A percentile compares a stretch with the other conserved stretches of the same genome.
Evolutionary conservation across 2,113 vertebrate genomes (phyloP).

Genomic region (Maccullochella peelii): DNA sequence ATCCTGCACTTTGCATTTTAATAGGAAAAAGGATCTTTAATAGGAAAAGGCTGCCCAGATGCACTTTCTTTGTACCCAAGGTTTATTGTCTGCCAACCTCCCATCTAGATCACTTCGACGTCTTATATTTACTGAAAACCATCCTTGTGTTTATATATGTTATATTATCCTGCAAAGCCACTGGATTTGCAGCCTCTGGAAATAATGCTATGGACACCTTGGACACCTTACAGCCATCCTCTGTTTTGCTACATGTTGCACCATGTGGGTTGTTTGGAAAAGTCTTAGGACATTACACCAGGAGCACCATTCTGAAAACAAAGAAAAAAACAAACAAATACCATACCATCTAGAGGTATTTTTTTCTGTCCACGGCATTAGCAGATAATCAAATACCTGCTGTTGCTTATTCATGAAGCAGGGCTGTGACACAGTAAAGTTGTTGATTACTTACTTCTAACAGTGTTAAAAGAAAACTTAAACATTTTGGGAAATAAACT

Average conservation of each 20-base stretch:
- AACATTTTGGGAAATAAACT: too few relatives aligned
- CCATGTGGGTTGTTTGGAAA: not conserved
- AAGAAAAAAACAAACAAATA: not conserved
- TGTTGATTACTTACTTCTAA: not conserved
- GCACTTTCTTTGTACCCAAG: not conserved
- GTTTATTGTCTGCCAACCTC: not conserved
- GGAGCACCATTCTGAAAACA: not conserved
- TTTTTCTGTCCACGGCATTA: not conserved
- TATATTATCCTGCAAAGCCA: not conserved
- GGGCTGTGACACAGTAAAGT: not conserved
- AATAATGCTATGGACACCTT: not conserved
- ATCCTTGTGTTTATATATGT: not conserved
- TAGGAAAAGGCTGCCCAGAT: not conserved
- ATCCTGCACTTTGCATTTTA: slow-evolving; percentile 42
- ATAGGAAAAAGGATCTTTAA: not conserved
- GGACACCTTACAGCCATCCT: not conserved
- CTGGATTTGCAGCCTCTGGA: not conserved
- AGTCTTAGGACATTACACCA: not conserved
- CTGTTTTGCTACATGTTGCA: not conserved
- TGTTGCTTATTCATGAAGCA: not conserved
- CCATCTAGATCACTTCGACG: not conserved
- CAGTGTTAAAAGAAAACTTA: too few relatives aligned
- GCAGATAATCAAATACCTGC: not conserved
- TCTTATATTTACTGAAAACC: not conserved
- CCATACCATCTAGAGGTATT: not conserved